Evolutionary conservation across 2,797 vertebrate genomes (phyloP), one percentile per base, ranked within the genome.

Genomic region (Danio kyathit): DNA sequence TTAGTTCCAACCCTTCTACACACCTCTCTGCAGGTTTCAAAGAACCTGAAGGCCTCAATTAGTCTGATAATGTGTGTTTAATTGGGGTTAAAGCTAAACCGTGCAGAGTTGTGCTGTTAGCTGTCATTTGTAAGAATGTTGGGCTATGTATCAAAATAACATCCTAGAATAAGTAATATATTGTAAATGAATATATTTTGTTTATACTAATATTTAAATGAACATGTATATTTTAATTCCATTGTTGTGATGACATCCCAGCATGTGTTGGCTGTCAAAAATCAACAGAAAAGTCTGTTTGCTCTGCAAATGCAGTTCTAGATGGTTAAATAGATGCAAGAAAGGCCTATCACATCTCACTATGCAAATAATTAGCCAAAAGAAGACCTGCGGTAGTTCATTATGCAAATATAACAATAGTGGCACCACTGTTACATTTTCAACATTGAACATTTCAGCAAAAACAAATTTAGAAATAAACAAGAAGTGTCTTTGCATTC

Each of bases 361-460:
- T 76, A 57, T 77, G 64, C 43, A 57, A 69, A 69, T 60, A 59
- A 46, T n/a, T 69, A 48, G 13, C 8, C 12, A 21, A 71, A 61
- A 70, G 44, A 71, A 41, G 66, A 61, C 66, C 43, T 49, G 38
- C 21, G 6, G 14, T 11, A 10, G 9, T 49, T 16, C 8, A 61
- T 12, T 60, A 12, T 69, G 16, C 10, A 61, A 16, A 48, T 60
- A 14, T 57, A 70, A 59, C 54, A 51, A 10, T 46, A 41, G 63
- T 0, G 1, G 51, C 17, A 38, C 12, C 14, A 46, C 41, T 48
- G 43, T 60, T 46, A n/a, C 13, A 54, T 60, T 74, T 61, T 61
- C 44, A 61, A 38, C 17, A 14, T 5, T 41, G n/a, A 61, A 13
- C 21, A 61, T 17, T 17, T 21, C 21, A 74, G n/a, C 57, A 12